A percentile compares a stretch with the other conserved stretches of the same genome.
Evolutionary conservation across 2,888 invertebrate genomes (phyloP).

Genomic region (Leucozona laternaria): DNA sequence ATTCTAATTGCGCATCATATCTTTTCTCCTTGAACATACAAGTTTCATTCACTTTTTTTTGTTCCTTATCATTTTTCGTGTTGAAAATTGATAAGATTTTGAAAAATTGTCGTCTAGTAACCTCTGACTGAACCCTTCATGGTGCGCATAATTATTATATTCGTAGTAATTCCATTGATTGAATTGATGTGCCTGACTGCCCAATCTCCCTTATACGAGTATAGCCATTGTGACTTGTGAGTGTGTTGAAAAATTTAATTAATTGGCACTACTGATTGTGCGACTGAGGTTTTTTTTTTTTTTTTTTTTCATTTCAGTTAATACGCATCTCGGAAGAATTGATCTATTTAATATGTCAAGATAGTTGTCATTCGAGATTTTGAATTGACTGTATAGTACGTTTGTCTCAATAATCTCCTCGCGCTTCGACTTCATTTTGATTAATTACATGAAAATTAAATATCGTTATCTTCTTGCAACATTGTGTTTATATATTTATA

Average conservation of each 20-base stretch:
- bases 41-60: constrained; percentile 48
- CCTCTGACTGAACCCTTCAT: constrained; percentile 53
- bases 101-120: constrained; percentile 57
- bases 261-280: constrained; percentile 50
- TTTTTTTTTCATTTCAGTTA: not conserved
- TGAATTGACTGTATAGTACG: not conserved
- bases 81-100: constrained; percentile 32
- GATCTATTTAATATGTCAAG: constrained; percentile 19
- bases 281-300: constrained; percentile 22
- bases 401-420: not conserved
- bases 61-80: constrained; percentile 5
- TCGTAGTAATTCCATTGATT: constrained; percentile 13
- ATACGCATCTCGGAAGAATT: constrained; percentile 25
- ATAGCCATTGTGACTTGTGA: constrained; percentile 23
- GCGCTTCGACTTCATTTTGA: not conserved
- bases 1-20: constrained; percentile 33
- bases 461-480: constrained; percentile 12
- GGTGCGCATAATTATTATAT: constrained; percentile 49
- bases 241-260: constrained; percentile 48
- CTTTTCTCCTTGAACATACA: constrained; percentile 23
- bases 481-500: not conserved
- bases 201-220: constrained; percentile 13
- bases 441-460: not conserved
- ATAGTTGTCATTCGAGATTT: constrained; percentile 30
- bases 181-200: constrained; percentile 26